A percentile compares a stretch with the other conserved stretches of the same genome.
These are phyloP conservation scores for Stegodyphus dumicola DNA, from an alignment of 1,140 invertebrate genomes.

Conservation along the genomic window DNA sequence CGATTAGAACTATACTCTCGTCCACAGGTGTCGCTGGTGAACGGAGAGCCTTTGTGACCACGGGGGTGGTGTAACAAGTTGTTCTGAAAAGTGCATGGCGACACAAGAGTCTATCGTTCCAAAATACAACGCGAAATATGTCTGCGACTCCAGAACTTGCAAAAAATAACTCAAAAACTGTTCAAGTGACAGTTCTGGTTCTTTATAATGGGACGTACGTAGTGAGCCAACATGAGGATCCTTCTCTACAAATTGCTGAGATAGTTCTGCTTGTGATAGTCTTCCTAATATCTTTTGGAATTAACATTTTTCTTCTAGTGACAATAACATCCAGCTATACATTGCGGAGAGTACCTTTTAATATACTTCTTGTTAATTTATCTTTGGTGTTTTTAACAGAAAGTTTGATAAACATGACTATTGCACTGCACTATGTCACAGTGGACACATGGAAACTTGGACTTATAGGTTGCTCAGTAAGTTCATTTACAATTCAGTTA, in stretches of 20 bases:
- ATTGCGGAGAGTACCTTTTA: constrained; percentile 32
- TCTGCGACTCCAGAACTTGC: not conserved
- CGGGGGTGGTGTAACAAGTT: too few relatives aligned
- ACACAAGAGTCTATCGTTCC: too few relatives aligned
- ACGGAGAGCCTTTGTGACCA: not conserved
- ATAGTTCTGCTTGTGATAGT: constrained; percentile 22
- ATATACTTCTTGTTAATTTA: constrained; percentile 28
- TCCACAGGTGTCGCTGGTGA: constrained; percentile 19
- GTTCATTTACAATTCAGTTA: constrained; percentile 32
- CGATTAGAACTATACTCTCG: constrained; percentile 6
- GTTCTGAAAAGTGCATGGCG: too few relatives aligned
- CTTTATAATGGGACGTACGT: constrained; percentile 23
- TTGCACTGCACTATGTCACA: constrained; percentile 25
- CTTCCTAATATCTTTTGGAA: constrained; percentile 40
- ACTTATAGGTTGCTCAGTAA: constrained; percentile 7
- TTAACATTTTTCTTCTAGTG: constrained; percentile 41
- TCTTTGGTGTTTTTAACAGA: constrained; percentile 16
- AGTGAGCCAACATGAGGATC: not conserved
- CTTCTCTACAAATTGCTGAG: constrained; percentile 1
- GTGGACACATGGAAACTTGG: constrained; percentile 33
- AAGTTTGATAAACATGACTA: constrained; percentile 41
- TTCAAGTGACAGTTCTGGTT: constrained; percentile 23
- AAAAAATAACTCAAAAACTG: constrained; percentile 29
- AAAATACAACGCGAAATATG: not conserved
- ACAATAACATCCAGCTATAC: constrained; percentile 48